Evolutionary conservation across 2,113 vertebrate genomes (phyloP).

Genomic region (Zapornia atra): DNA sequence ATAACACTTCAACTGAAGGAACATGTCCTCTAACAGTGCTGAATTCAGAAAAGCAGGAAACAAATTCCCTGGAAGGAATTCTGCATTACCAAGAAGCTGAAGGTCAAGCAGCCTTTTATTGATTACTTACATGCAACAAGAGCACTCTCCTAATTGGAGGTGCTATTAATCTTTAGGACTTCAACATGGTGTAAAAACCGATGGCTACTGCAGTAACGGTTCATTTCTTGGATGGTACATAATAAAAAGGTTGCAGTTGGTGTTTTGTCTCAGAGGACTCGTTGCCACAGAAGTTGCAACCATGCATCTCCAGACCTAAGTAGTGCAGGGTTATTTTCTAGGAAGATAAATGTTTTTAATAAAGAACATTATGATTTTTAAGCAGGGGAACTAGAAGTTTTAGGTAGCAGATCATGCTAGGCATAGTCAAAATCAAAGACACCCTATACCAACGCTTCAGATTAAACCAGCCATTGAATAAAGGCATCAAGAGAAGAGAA

Average conservation of each 20-base stretch:
- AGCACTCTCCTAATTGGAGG: background rate
- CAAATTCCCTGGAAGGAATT: background rate
- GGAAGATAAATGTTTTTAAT: background rate
- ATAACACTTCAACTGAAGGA: background rate
- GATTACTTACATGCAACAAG: background rate
- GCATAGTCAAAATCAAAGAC: background rate
- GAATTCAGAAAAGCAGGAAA: background rate
- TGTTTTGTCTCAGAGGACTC: background rate
- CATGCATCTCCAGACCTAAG: background rate
- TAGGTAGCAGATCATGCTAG: background rate
- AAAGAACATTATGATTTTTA: background rate
- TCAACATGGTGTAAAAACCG: background rate
- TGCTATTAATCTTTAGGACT: background rate
- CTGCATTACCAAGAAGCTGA: background rate
- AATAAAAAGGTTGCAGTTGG: background rate
- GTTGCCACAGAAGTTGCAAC: background rate
- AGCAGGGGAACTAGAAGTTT: background rate
- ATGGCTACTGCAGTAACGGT: background rate
- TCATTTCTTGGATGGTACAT: background rate
- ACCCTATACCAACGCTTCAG: background rate
- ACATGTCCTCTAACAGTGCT: background rate
- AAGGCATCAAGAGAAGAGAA: background rate
- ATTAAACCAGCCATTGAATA: background rate
- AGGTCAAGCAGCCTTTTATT: background rate
- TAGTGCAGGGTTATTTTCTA: fast-evolving